A percentile compares a stretch with the other conserved stretches of the same genome.
Conservation (phyloP, 2,888 invertebrate genomes). For the Mamestra brassicae region DNA sequence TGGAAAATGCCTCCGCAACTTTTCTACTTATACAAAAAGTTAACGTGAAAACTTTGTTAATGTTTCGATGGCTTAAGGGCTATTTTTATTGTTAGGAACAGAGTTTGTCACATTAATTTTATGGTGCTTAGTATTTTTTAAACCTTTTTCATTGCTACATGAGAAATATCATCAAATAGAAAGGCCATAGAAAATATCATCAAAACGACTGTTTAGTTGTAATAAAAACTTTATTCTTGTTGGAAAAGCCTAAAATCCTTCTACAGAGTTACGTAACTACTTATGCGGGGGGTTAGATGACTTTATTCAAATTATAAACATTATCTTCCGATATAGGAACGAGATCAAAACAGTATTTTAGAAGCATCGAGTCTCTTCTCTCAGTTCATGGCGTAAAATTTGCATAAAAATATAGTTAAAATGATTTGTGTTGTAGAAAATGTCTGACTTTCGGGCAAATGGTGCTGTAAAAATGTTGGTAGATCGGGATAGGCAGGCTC, state of each 20-base stretch:
- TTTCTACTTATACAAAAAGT: constrained; percentile 87
- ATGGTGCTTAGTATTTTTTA: constrained; percentile 56
- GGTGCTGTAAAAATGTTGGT: constrained; percentile 85
- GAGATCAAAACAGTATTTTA: constrained; percentile 63
- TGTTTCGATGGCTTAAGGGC: constrained; percentile 80
- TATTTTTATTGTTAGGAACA: constrained; percentile 78
- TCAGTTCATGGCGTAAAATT: constrained; percentile 69
- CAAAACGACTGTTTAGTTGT: constrained; percentile 16
- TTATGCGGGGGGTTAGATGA: constrained; percentile 9
- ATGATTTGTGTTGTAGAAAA: constrained; percentile 84
- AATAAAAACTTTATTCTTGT: constrained; percentile 10
- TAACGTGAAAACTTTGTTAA: constrained; percentile 83
- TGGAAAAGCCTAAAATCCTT: not conserved
- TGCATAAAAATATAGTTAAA: constrained; percentile 82
- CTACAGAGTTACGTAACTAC: not conserved
- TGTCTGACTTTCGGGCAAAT: constrained; percentile 82
- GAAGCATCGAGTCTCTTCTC: constrained; percentile 60
- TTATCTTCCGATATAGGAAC: constrained; percentile 53
- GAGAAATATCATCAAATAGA: constrained; percentile 19
- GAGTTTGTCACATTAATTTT: constrained; percentile 66
- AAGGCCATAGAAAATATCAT: constrained; percentile 24
- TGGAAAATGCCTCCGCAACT: constrained; percentile 86
- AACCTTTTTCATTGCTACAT: constrained; percentile 53
- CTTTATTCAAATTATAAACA: constrained; percentile 39
- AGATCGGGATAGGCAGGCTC: constrained; percentile 82